Percentiles rank a stretch among this genome's conserved stretches.
phyloP scores from a whole-genome alignment of 2,113 vertebrate genomes.

The Gasterosteus aculeatus region DNA sequence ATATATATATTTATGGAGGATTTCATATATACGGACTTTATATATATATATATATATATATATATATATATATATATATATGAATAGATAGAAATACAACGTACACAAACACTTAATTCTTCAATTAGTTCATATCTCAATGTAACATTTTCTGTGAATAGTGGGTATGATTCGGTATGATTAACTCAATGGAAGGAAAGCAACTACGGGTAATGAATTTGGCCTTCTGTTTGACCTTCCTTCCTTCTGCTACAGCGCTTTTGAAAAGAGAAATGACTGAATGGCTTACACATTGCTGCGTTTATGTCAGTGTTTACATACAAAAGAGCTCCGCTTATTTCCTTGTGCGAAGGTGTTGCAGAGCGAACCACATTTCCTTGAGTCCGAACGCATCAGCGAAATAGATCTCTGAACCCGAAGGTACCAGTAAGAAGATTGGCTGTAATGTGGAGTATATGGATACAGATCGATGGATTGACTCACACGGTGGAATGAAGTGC shows the following conservation, averaged over 20 bases:
- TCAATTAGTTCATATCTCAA: background rate
- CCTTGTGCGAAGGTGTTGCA: conserved; percentile 42
- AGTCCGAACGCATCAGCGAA: conserved; percentile 28
- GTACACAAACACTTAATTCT: background rate
- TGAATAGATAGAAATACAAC: background rate
- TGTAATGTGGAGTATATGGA: background rate
- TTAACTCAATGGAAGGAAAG: conserved; percentile 29
- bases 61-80: background rate
- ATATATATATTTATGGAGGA: background rate
- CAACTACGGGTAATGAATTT: conserved; percentile 66
- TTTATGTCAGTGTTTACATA: conserved; percentile 62
- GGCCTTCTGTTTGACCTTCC: conserved; percentile 69
- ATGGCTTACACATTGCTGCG: conserved; percentile 56
- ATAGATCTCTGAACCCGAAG: conserved; percentile 11
- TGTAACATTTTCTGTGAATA: conserved; percentile 21
- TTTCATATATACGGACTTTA: background rate
- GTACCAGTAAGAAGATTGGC: background rate
- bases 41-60: background rate
- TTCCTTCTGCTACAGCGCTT: conserved; percentile 55
- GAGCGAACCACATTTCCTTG: conserved; percentile 38
- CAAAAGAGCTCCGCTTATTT: conserved; percentile 59
- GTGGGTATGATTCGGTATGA: conserved; percentile 36
- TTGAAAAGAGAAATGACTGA: conserved; percentile 70
- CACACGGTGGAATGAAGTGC: background rate
- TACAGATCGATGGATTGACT: background rate